Base-by-base conservation (phyloP, 2,797 vertebrate species). In the Brachyalestes nurse region DNA sequence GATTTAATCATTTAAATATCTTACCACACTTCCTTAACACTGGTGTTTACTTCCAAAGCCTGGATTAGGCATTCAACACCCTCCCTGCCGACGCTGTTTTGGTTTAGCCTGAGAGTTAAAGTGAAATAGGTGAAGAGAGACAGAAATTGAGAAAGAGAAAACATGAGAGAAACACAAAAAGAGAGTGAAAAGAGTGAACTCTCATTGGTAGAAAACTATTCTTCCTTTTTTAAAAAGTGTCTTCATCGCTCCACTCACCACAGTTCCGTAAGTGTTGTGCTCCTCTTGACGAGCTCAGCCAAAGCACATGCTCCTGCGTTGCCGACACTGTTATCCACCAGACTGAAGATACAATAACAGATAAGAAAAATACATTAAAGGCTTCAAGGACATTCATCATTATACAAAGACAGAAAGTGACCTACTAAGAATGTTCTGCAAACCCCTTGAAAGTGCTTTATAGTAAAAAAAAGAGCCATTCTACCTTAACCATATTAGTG, bases 401-500 rank as follows among this genome's bases (percentile, higher is more conserved):
- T 73, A 34, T 14, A 13, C 17, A 60, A 40, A 10, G 57, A 62
- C 4, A 62, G 23, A 62, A 13, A 62, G 14, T 62, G 25, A 60
- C n/a, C 55, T 58, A 14, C 34, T 19, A 23, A 23, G 60, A 16
- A 10, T 28, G 25, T 62, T 38, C 42, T n/a, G 2, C n/a, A n/a
- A 8, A 21, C 34, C 34, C 0, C 4, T 12, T 42, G n/a, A 53
- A 21, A 65, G 6, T 42, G 38, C 12, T 16, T 66, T 21, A 40
- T 21, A 38, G 6, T 2, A 45, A 45, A 45, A 9, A 6, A 45
- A 45, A 9, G 6, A 8, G 21, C 1, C 62, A 6, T 57, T 71
- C 83, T 91, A 96, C 96, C 96, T 97, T 42, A 97, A 91, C 96
- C 96, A 97, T 73, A 88, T 74, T 70, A 97, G 81, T 38, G 90